These are phyloP conservation scores for Nasonia longicornis DNA, from an alignment of 1,140 invertebrate genomes.

Conservation along the genomic window DNA sequence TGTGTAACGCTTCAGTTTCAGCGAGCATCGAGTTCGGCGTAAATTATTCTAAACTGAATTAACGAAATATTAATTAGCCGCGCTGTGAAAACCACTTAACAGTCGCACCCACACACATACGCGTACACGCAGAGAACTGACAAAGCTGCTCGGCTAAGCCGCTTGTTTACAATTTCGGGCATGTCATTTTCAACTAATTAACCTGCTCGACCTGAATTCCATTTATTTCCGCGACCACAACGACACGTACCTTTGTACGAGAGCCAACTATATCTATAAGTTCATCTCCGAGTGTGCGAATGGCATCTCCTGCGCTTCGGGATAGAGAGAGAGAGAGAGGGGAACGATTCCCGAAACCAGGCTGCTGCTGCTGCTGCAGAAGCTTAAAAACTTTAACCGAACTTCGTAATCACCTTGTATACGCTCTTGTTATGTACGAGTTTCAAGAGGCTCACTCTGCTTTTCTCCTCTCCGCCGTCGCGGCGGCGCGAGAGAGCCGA, in stretches of 20 bases:
- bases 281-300: not conserved
- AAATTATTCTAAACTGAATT: too few species aligned
- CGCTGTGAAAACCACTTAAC: too few species aligned
- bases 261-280: not conserved
- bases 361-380: not conserved
- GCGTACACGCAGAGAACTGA: too few species aligned
- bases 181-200: not conserved
- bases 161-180: not conserved
- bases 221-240: not conserved
- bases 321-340: too few species aligned
- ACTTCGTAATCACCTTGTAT: slow-evolving; percentile 43
- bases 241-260: not conserved
- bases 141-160: not conserved
- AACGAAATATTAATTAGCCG: too few species aligned
- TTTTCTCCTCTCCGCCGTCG: not conserved
- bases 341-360: slow-evolving; percentile 17
- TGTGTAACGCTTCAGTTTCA: too few species aligned
- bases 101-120: too few species aligned
- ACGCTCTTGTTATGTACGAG: slow-evolving; percentile 40
- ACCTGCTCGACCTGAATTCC: not conserved
- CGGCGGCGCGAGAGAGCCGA: slow-evolving; percentile 19
- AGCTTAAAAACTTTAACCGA: slow-evolving; percentile 42
- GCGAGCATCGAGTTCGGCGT: too few species aligned
- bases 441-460: slow-evolving; percentile 16
- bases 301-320: not conserved